Evolutionary conservation across 2,797 vertebrate species (phyloP).

Genomic region (Nyctibius grandis): DNA sequence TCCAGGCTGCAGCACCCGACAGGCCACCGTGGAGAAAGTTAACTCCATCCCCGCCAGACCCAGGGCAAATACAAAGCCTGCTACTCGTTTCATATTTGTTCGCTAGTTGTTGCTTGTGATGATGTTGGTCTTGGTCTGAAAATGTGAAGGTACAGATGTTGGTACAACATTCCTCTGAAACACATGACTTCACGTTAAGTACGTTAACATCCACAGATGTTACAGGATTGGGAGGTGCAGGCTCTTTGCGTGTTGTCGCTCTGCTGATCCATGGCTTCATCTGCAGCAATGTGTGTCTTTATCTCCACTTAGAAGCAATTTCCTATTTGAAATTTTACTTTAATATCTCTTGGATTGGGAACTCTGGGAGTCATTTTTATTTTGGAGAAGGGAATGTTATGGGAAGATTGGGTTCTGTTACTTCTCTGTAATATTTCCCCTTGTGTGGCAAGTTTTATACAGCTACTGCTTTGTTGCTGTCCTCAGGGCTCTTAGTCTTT

Average conservation of each 20-base stretch:
- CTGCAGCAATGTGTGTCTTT: background rate
- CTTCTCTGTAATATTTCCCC: background rate
- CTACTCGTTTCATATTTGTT: background rate
- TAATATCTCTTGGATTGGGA: background rate
- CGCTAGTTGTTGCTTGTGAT: background rate
- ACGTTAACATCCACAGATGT: background rate
- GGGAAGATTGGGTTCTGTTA: background rate
- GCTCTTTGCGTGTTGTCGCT: background rate
- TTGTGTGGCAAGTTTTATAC: background rate
- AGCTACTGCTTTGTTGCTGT: background rate
- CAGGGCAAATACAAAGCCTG: background rate
- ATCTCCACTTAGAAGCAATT: background rate
- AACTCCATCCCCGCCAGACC: background rate
- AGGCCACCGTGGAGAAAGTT: background rate
- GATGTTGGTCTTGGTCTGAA: background rate
- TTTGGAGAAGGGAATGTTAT: background rate
- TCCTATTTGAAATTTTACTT: background rate
- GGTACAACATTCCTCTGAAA: background rate
- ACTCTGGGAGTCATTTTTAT: background rate
- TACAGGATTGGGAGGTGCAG: background rate
- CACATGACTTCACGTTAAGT: rapidly evolving
- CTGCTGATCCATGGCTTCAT: background rate
- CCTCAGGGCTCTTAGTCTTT: background rate
- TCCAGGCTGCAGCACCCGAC: background rate
- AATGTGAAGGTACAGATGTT: background rate